Evolutionary conservation across 2,888 invertebrate genomes (phyloP).

Genomic region (Idaea straminata): DNA sequence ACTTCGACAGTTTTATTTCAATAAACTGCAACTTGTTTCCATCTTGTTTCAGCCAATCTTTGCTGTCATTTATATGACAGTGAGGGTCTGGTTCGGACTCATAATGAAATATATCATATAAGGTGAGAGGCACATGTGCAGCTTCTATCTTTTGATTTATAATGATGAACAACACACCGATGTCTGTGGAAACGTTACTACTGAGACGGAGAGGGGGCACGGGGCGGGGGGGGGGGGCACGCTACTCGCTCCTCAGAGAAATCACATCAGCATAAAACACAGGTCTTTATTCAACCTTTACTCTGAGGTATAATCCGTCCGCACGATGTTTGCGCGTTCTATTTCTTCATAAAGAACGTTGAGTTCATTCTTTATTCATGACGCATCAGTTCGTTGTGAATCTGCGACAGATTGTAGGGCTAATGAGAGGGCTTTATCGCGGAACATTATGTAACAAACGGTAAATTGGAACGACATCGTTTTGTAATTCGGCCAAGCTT

Average conservation of each 20-base stretch:
- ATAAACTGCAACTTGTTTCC: too few species aligned
- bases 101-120: background rate
- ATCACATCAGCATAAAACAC: slow-evolving; percentile 1
- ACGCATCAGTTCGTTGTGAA: background rate
- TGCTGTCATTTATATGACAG: background rate
- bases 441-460: background rate
- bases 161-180: background rate
- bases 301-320: background rate
- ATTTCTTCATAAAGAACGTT: slow-evolving; percentile 2
- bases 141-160: background rate
- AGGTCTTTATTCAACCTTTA: background rate
- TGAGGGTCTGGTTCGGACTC: background rate
- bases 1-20: too few species aligned
- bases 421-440: slow-evolving; percentile 5
- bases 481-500: slow-evolving; percentile 3
- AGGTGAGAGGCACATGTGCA: background rate
- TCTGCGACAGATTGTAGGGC: slow-evolving; percentile 2
- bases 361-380: slow-evolving; percentile 6
- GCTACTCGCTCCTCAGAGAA: background rate
- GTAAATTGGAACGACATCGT: slow-evolving; percentile 1
- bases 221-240: background rate
- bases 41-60: too few species aligned
- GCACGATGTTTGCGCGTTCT: background rate
- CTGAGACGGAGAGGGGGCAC: background rate
- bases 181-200: too few species aligned